These are phyloP conservation scores for Macropus fuliginosus DNA, from an alignment of 2,797 vertebrate species.

Conservation along the genomic window DNA sequence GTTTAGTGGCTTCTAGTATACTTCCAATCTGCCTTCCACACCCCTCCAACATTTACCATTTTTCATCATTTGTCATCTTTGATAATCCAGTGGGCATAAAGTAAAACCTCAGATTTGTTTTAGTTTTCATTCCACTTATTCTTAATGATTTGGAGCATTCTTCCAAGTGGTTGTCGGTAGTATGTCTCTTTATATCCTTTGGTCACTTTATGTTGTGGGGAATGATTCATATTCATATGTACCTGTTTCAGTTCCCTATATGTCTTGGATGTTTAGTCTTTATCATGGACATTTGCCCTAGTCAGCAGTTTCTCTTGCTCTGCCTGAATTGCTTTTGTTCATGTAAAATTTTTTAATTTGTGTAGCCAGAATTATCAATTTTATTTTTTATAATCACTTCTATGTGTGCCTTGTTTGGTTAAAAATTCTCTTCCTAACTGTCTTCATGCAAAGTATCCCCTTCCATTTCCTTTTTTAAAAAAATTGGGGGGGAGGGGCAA, in stretches of 20 bases:
- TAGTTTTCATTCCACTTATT: background rate
- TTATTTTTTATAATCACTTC: background rate
- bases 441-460: background rate
- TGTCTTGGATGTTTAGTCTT: background rate
- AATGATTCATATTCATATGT: background rate
- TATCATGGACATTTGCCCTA: background rate
- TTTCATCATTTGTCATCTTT: background rate
- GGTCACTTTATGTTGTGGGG: background rate
- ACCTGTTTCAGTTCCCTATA: background rate
- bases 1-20: background rate
- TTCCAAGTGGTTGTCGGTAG: background rate
- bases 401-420: background rate
- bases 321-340: background rate
- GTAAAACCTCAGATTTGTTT: background rate
- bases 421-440: background rate
- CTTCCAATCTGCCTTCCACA: background rate
- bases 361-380: background rate
- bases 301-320: background rate
- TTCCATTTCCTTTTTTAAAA: background rate
- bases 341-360: background rate
- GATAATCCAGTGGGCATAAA: background rate
- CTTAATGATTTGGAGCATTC: background rate
- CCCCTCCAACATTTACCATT: background rate
- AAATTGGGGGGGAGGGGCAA: background rate
- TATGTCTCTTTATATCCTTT: background rate